phyloP scores from a whole-genome alignment of 2,113 vertebrate species.

The Xenopus borealis region DNA sequence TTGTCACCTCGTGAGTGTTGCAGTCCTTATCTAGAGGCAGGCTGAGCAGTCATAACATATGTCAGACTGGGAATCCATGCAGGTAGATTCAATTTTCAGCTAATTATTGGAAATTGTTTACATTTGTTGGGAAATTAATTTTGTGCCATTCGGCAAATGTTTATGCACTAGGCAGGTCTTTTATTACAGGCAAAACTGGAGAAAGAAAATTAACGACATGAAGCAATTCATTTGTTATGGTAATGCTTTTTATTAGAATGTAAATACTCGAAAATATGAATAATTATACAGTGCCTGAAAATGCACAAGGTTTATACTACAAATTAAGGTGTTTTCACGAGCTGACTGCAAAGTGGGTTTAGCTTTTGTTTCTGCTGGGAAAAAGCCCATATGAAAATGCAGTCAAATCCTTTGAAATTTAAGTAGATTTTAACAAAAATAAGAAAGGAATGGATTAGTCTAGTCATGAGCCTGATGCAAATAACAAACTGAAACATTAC shows the following conservation, averaged over 20 bases:
- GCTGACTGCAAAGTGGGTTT: neutral
- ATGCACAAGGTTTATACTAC: neutral
- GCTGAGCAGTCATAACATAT: constrained; percentile 27
- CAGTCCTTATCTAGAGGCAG: constrained; percentile 12
- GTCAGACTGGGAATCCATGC: constrained; percentile 31
- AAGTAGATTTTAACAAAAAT: constrained; percentile 29
- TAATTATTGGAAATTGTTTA: constrained; percentile 44
- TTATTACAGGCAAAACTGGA: constrained; percentile 25
- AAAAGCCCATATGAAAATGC: neutral
- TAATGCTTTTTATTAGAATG: constrained; percentile 30
- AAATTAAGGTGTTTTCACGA: neutral
- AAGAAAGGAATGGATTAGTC: constrained; percentile 11
- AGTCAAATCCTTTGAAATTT: constrained; percentile 12
- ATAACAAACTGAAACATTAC: constrained; percentile 25
- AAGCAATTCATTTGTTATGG: constrained; percentile 28
- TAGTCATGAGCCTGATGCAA: constrained; percentile 23
- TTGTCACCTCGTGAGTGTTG: constrained; percentile 26
- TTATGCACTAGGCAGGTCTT: constrained; percentile 25
- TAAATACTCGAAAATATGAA: constrained; percentile 23
- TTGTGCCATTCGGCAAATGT: constrained; percentile 38
- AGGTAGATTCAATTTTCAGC: constrained; percentile 35
- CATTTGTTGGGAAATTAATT: constrained; percentile 46
- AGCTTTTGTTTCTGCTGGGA: neutral
- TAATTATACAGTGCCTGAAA: constrained; percentile 8
- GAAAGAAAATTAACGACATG: constrained; percentile 16